Conservation (phyloP, 2,113 vertebrate genomes). For the Tinamus guttatus region DNA sequence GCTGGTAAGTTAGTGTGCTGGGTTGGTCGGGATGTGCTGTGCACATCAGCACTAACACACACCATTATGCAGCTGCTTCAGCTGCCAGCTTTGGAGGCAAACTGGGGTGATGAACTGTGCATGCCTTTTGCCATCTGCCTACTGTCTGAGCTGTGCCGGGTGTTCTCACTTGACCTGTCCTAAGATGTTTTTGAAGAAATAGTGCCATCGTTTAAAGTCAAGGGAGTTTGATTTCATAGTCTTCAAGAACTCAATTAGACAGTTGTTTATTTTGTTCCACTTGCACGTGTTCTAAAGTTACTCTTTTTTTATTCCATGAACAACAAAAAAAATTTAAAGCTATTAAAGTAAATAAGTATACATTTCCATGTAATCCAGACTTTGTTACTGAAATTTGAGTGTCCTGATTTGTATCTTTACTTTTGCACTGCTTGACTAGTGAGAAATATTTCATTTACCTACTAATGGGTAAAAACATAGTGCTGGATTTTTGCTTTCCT, state of each 20-base stretch:
- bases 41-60: not conserved
- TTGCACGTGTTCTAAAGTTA: not conserved
- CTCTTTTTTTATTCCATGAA: not conserved
- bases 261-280: not conserved
- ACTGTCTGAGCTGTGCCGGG: slow-evolving; percentile 57
- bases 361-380: not conserved
- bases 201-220: not conserved
- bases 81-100: slow-evolving; percentile 64
- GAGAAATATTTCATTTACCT: not conserved
- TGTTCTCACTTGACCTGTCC: not conserved
- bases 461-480: not conserved
- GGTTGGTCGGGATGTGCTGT: not conserved
- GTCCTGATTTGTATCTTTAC: not conserved
- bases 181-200: not conserved
- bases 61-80: not conserved
- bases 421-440: not conserved
- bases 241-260: not conserved
- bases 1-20: not conserved
- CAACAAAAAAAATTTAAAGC: not conserved
- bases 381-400: not conserved
- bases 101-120: slow-evolving; percentile 50
- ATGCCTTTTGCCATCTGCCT: slow-evolving; percentile 67
- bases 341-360: not conserved
- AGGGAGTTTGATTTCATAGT: not conserved
- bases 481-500: not conserved